phyloP scores from a whole-genome alignment of 2,113 vertebrate genomes.

The Lathamus discolor region DNA sequence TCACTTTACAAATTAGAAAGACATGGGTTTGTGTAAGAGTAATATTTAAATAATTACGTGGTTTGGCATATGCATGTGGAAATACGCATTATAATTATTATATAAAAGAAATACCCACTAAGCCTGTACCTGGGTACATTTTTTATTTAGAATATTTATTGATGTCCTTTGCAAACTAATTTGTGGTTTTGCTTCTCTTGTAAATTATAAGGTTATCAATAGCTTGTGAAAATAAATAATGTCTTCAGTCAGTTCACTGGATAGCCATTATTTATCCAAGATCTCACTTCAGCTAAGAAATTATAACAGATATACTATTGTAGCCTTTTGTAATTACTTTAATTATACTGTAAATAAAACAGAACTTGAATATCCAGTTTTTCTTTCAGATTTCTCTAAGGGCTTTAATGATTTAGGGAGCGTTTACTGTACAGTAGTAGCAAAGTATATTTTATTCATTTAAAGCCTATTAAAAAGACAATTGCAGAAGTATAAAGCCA shows the following conservation, averaged over 20 bases:
- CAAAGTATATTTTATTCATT: slow-evolving; percentile 37
- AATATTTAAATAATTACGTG: background rate
- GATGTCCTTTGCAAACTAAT: background rate
- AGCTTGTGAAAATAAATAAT: slow-evolving; percentile 32
- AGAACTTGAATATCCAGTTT: background rate
- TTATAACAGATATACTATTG: background rate
- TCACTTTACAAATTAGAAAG: background rate
- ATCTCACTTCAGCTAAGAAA: background rate
- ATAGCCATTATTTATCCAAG: slow-evolving; percentile 18
- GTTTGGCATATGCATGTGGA: background rate
- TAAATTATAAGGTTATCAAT: background rate
- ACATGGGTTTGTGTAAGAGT: background rate
- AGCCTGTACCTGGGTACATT: background rate
- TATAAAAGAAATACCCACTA: background rate
- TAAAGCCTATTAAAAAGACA: slow-evolving; percentile 28
- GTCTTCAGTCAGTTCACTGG: background rate
- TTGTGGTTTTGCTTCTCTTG: background rate
- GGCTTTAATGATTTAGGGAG: background rate
- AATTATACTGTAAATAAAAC: slow-evolving; percentile 48
- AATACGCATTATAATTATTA: background rate
- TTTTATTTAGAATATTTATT: slow-evolving; percentile 18
- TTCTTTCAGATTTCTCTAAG: slow-evolving; percentile 14
- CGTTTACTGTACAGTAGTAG: background rate
- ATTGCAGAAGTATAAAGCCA: background rate
- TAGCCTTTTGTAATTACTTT: slow-evolving; percentile 11